Base-by-base conservation (phyloP, 2,888 invertebrate species). In the Lypha dubia region DNA sequence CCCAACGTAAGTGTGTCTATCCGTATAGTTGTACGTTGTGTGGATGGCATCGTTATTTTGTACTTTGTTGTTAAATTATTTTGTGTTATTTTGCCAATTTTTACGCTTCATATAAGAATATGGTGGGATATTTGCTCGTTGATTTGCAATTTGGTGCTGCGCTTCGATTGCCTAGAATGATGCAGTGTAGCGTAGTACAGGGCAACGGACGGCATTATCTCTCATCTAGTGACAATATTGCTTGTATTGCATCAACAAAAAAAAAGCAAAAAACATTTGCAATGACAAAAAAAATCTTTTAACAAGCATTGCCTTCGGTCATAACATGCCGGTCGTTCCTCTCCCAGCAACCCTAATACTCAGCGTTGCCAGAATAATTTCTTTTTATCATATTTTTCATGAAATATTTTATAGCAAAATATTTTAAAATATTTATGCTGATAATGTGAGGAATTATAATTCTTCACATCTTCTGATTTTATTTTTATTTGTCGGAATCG, bases 21-120 rank as follows among this genome's bases (percentile, higher is more conserved):
- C 1, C 38, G 67, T 81, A 24, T 44, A 22, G 44, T 17, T 35
- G 20, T 60, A 9, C 56, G 51, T 53, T 41, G 17, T n/a, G n/a
- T n/a, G n/a, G 53, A 53, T 76, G 65, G 35, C 75, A 77, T 74
- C 67, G 56, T 58, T 83, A 56, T 76, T 58, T 76, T 81, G 62
- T 51, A 63, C 67, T 79, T 79, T 79, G 80, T 83, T 82, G 76
- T 73, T 67, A 68, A 82, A 79, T 17, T 77, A 79, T 82, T 76
- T 84, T 68, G 58, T 53, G 65, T 73, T 82, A 68, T 82, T 83
- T 84, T 84, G 86, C 82, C 86, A 84, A 84, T 84, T 83, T 84
- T 85, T 85, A 82, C 75, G 82, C 85, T 85, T 85, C 70, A 81
- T 85, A 67, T 80, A 86, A 83, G 70, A 68, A 76, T 24, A 15